Base-by-base conservation (phyloP, 2,113 vertebrate genomes). In the Leptocoma aspasia region DNA sequence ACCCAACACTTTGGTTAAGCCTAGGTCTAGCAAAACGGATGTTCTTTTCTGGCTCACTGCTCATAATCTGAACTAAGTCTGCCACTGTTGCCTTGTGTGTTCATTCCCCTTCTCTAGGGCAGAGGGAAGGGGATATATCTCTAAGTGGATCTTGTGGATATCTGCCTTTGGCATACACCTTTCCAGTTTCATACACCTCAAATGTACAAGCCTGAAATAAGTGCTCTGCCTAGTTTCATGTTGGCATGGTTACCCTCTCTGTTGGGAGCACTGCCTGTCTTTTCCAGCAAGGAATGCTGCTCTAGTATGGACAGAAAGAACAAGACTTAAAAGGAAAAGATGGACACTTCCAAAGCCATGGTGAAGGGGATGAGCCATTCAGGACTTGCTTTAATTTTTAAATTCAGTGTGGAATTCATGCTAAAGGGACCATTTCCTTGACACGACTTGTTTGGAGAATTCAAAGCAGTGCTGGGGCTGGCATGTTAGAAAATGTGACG, bases 371-470 rank as follows among this genome's bases (percentile, higher is more conserved):
- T 3, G 22, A 92, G 19, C 19, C 35, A 28, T 70, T 83, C 2
- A 9, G 16, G 47, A 5, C 47, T 61, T 89, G 39, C 22, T 89
- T 88, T 37, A 82, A 49, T 52, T 94, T 94, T 85, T 24, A 64
- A 14, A 59, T 79, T 87, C 50, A 53, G 15, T 28, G 16, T 24
- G 23, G 42, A 92, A 79, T 70, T 94, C 14, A 8, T 65, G 42
- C 57, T 64, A 35, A 82, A 78, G 49, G 26, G 31, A 50, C 61
- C 22, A 15, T 76, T 53, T 91, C 61, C 56, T 87, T 92, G 57
- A 87, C 33, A 7, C 23, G 23, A 57, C 84, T 95, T 85, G 57
- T 73, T 69, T 82, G 59, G 45, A 65, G 54, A 82, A 72, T 92
- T 92, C 86, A 85, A 91, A 91, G 35, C 42, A 70, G 42, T 2